phyloP scores from a whole-genome alignment of 2,797 vertebrate species.

The Enteromius unitaeniatus region DNA sequence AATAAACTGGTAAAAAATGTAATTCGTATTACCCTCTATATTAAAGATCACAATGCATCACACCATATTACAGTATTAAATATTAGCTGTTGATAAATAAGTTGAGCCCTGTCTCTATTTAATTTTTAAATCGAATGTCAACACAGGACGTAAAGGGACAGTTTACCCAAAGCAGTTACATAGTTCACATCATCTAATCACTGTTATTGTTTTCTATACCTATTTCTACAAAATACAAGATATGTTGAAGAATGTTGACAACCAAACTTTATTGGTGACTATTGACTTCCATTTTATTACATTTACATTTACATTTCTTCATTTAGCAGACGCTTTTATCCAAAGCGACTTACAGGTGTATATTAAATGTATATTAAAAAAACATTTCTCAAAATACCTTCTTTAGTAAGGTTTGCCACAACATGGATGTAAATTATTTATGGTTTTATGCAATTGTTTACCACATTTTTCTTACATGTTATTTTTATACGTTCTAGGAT shows the following conservation, averaged over 20 bases:
- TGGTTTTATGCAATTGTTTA: background rate
- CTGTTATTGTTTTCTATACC: background rate
- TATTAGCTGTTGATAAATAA: background rate
- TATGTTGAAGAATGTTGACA: background rate
- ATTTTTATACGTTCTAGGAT: conserved; percentile 71
- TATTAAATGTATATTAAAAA: too few species aligned
- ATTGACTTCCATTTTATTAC: background rate
- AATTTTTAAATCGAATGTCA: background rate
- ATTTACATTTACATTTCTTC: too few species aligned
- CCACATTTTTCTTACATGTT: background rate
- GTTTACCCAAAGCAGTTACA: background rate
- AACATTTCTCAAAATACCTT: background rate
- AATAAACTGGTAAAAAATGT: background rate
- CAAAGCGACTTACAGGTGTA: too few species aligned
- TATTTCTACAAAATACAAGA: background rate
- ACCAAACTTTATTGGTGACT: background rate
- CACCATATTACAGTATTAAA: background rate
- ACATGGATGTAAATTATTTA: background rate
- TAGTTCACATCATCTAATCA: background rate
- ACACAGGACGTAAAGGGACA: background rate
- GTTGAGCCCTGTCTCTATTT: background rate
- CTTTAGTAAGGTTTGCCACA: background rate
- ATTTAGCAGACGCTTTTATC: too few species aligned
- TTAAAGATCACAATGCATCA: background rate
- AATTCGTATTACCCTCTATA: background rate